Evolutionary conservation across 2,888 invertebrate genomes (phyloP), one percentile per base, ranked within the genome.

Genomic region (Chymomyza fuscimana): DNA sequence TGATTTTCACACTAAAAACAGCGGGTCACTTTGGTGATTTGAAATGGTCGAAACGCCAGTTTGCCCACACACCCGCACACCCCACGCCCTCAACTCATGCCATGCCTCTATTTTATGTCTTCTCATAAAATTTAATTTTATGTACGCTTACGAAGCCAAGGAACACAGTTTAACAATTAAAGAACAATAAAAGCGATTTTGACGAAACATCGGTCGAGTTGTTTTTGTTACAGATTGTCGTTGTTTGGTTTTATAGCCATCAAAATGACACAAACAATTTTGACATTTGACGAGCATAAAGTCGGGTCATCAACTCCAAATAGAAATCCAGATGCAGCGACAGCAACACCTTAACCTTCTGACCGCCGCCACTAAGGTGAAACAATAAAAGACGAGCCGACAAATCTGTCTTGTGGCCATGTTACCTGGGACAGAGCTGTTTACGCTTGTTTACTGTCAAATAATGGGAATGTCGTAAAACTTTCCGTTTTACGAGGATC

Each of bases 141-240:
- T 82, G 79, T 72, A 25, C 22, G 58, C 7, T 19, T 58, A 25
- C 15, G 54, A 54, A 54, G 22, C 12, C 19, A 54, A 54, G 68
- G 69, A 81, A 83, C 87, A 86, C 79, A 85, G 79, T 86, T 85
- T 83, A 76, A 80, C 89, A 88, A 89, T 89, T 89, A 89, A 89
- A 87, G 73, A 81, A 75, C 81, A 79, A 87, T 87, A 86, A 89
- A 89, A 86, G 73, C 69, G 80, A 78, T 76, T 84, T 84, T 86
- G 80, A 86, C 75, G 79, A 73, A 64, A 76, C 65, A 36, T 68
- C 16, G 32, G 58, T 63, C 52, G 32, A 32, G 4, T 15, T 65
- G 70, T 61, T 65, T 22, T 66, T 61, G 67, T 36, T 62, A 40
- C 62, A 62, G 61, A 62, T 67, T 61, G 67, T 32, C 3, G 19